Conservation (phyloP, 2,888 invertebrate genomes). For the Chydorus sphaericus region DNA sequence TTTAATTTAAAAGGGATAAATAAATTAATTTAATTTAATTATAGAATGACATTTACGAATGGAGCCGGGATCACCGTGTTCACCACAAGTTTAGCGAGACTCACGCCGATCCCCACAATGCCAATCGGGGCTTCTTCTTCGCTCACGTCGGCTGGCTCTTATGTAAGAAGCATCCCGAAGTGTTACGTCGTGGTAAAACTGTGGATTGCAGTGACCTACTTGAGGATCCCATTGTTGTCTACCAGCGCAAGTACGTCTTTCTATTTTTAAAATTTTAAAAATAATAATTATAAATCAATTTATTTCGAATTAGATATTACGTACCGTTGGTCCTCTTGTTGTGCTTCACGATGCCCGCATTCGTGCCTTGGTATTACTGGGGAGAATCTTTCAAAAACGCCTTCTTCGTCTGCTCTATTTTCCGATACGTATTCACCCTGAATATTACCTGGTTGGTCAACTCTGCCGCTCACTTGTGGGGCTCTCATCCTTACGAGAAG, state of each 20-base stretch:
- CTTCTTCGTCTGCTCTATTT: constrained; percentile 63
- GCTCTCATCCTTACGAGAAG: constrained; percentile 82
- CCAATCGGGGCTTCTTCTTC: constrained; percentile 86
- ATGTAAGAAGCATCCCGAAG: constrained; percentile 77
- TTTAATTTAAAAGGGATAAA: no score
- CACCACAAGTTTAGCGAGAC: constrained; percentile 90
- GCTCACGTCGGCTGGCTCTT: constrained; percentile 91
- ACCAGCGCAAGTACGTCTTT: constrained; percentile 54
- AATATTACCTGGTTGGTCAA: constrained; percentile 87
- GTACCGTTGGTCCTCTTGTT: constrained; percentile 54
- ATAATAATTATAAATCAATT: background rate
- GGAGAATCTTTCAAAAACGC: constrained; percentile 58
- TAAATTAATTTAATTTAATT: no score
- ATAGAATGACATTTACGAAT: constrained; percentile 74
- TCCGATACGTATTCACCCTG: constrained; percentile 66
- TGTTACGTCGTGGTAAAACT: constrained; percentile 68
- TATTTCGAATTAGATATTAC: constrained; percentile 39
- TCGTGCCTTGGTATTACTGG: constrained; percentile 71
- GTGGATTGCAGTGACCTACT: constrained; percentile 72
- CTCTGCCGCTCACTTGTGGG: constrained; percentile 85
- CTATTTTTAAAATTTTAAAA: background rate
- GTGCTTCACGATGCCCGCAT: constrained; percentile 65
- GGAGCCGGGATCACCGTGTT: constrained; percentile 66
- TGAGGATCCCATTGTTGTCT: constrained; percentile 63
- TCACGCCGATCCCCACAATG: constrained; percentile 86